These are phyloP conservation scores for Thalassarche chlororhynchos DNA, from an alignment of 2,113 vertebrate genomes.

Conservation along the genomic window DNA sequence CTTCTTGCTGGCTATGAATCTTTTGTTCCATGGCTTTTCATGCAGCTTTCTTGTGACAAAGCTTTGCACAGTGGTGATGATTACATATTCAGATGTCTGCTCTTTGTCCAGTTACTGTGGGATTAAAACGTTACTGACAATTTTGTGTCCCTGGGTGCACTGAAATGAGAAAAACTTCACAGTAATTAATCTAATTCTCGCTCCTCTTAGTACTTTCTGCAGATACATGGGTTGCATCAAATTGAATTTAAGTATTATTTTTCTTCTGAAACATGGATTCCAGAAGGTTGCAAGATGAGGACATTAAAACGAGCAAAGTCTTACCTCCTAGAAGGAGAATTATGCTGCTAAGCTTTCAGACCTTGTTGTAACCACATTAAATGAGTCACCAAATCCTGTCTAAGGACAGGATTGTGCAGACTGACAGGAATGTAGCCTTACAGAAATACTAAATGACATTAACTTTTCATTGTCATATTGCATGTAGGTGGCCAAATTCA, in stretches of 20 bases:
- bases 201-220: background rate
- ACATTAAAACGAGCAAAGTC: background rate
- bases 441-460: background rate
- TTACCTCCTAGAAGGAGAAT: background rate
- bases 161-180: background rate
- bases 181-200: background rate
- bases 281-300: background rate
- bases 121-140: background rate
- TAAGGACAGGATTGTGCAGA: constrained; percentile 15
- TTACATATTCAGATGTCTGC: background rate
- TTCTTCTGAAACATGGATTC: background rate
- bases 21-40: background rate
- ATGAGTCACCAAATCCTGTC: constrained; percentile 45
- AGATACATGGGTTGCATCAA: background rate
- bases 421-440: background rate
- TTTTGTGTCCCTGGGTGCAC: background rate
- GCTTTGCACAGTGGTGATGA: background rate
- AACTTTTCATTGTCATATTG: background rate
- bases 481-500: background rate
- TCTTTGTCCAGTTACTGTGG: background rate
- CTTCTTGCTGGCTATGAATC: background rate
- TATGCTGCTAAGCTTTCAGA: constrained; percentile 34
- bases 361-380: constrained; percentile 20
- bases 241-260: background rate
- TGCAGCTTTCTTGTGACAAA: background rate